A percentile compares a stretch with the other conserved stretches of the same genome.
Evolutionary conservation across 2,888 invertebrate genomes (phyloP).

Genomic region (Ptilodon capucinus): DNA sequence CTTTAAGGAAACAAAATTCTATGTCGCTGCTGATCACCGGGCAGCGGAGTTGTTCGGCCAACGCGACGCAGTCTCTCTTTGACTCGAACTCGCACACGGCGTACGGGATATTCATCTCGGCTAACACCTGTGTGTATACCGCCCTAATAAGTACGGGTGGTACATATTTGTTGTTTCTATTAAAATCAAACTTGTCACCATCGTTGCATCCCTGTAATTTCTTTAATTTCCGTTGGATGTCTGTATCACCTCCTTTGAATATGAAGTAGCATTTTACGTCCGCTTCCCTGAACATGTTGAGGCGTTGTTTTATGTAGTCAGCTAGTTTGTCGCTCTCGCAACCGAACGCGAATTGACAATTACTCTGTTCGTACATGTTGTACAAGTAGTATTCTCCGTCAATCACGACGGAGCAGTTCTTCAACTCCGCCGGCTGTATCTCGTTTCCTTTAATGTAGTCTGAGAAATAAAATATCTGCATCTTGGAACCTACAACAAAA

Average conservation of each 20-base stretch:
- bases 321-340: conserved; percentile 44
- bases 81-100: too few species aligned
- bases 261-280: conserved; percentile 45
- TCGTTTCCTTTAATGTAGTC: background rate
- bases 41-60: too few species aligned
- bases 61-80: too few species aligned
- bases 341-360: conserved; percentile 32
- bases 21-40: too few species aligned
- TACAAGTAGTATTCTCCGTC: conserved; percentile 47
- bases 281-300: conserved; percentile 39
- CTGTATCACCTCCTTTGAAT: conserved; percentile 44
- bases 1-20: too few species aligned
- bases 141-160: too few species aligned
- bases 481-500: background rate
- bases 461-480: background rate
- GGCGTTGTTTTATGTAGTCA: conserved; percentile 23
- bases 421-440: conserved; percentile 11
- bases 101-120: too few species aligned
- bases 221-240: conserved; percentile 19
- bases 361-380: conserved; percentile 25
- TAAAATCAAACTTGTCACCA: too few species aligned
- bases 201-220: too few species aligned
- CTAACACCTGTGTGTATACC: too few species aligned
- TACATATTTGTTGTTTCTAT: too few species aligned
- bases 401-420: conserved; percentile 40